Base-by-base conservation (phyloP, 2,797 vertebrate genomes). In the Urocyon cinereoargenteus region DNA sequence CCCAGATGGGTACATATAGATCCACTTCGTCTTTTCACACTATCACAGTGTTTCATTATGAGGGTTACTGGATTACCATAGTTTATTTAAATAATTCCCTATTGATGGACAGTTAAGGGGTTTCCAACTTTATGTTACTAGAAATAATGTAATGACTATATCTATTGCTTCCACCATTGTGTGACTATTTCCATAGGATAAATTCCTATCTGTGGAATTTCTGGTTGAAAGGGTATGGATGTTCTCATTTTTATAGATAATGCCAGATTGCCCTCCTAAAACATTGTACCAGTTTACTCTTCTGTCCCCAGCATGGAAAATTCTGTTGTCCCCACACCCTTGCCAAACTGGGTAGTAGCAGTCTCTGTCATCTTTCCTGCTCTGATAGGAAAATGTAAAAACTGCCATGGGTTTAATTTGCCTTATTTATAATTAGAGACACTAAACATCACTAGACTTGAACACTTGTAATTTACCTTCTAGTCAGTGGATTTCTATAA, bases 41-140 rank as follows among this genome's bases (percentile, higher is more conserved):
- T 92, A 86, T 73, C 75, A 68, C 64, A 8, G 70, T 19, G 49
- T 86, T 78, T 22, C 36, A 18, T 19, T 72, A 36, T 57, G 28
- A 62, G 19, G 13, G 19, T 51, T 86, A 77, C 34, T 4, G 22
- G 57, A 73, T 91, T 26, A 68, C 1, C 3, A 2, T 40, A 55
- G 57, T 70, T 96, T 66, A 55, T 72, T 92, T 94, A 68, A 81
- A 24, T 72, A 73, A 90, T 68, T 90, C 62, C 66, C 81, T 73
- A 16, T 19, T 77, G 79, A 61, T 73, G 70, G 51, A 68, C 51
- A 78, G 12, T 45, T 85, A 45, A 14, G 19, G 53, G 2, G 49
- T 13, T 70, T 91, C 59, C 79, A 96, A 86, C 31, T 45, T 96
- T 72, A 81, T 90, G 40, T 55, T 88, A 24, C 85, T 62, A 26